A percentile compares a stretch with the other conserved stretches of the same genome.
Evolutionary conservation across 2,888 invertebrate species (phyloP).

Genomic region (Heliconius ethilla): DNA sequence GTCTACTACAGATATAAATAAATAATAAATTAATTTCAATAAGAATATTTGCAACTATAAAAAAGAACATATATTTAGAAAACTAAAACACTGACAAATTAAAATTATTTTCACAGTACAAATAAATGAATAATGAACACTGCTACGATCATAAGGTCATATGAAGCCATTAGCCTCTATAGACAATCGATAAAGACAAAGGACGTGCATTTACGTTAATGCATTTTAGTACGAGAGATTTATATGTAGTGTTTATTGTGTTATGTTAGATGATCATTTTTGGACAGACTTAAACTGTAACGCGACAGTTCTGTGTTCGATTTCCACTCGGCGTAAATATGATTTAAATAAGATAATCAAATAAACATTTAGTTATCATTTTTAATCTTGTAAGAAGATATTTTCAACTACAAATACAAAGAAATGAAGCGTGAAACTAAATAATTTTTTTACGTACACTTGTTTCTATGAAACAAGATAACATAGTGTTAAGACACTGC

Average conservation of each 20-base stretch:
- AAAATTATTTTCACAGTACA: not conserved
- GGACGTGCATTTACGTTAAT: constrained; percentile 26
- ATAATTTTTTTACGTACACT: no score
- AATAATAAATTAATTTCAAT: not conserved
- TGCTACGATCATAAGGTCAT: constrained; percentile 41
- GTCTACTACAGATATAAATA: no score
- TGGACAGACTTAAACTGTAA: no score
- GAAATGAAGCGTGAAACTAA: no score
- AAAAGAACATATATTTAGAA: not conserved
- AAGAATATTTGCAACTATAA: not conserved
- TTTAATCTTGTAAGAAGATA: no score
- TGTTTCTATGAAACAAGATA: not conserved
- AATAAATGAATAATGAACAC: constrained; percentile 30
- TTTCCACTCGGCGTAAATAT: not conserved
- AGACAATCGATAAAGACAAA: constrained; percentile 39
- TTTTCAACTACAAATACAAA: no score
- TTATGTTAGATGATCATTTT: not conserved
- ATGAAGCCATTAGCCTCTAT: constrained; percentile 38
- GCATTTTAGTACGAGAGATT: constrained; percentile 8
- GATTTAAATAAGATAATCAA: no score
- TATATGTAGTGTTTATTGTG: not conserved
- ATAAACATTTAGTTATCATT: no score
- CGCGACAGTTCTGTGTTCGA: not conserved
- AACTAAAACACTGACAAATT: not conserved
- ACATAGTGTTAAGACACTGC: not conserved